Evolutionary conservation across 2,113 vertebrate species (phyloP), one percentile per base, ranked within the genome.

Genomic region (Hippocampus comes): DNA sequence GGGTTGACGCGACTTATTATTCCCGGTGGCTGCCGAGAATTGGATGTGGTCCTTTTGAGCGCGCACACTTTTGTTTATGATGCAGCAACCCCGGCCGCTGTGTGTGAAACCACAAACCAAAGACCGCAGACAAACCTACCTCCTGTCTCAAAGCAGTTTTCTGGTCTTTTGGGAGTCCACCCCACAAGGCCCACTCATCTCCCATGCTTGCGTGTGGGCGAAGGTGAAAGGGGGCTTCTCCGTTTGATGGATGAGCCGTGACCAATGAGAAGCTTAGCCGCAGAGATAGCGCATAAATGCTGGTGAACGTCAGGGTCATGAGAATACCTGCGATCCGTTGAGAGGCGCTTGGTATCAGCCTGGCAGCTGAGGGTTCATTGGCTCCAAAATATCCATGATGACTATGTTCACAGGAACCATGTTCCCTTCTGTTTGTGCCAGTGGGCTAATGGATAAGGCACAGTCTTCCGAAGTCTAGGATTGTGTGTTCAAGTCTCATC

Each of bases 261-360:
- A 89, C 91, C 91, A 93, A 92, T 93, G 90, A 90, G 83, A 92
- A 83, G 90, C 89, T 92, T 89, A 92, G 87, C 77, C 75, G 46
- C 12, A 18, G 81, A 89, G 71, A 83, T 82, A 82, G 82, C 81
- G 84, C 84, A 82, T 90, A 91, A 92, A 92, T 86, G 91, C 25
- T 76, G 74, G 81, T 79, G 53, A 69, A 78, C 70, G 76, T 51
- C 63, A 70, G 60, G 59, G 15, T 76, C 70, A 85, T 76, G 83
- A 66, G 73, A 83, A 89, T 91, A 92, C 92, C 89, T 92, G 88
- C 72, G 80, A 83, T 84, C 79, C 67, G 3, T 69, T 71, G 70
- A 76, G 42, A 83, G 69, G 78, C 30, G 66, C 55, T 63, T 72
- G 55, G 76, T 69, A 73, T 84, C 67, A n/a, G 38, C 68, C 41